Evolutionary conservation across 2,888 invertebrate species (phyloP), one percentile per base, ranked within the genome.

Genomic region (Shargacucullia verbasci): DNA sequence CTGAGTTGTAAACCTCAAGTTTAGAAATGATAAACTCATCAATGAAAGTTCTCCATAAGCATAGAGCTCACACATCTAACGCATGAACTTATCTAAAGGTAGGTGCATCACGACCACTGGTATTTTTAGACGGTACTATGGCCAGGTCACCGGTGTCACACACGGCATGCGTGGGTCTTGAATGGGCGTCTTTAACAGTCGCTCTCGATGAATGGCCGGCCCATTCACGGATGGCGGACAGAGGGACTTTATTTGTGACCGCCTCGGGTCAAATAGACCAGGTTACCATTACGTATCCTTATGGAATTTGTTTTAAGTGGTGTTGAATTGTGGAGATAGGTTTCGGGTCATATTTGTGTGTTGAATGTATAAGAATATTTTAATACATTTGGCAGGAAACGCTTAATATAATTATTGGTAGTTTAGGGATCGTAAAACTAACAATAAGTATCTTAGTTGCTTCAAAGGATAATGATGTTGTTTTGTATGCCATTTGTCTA

Each of bases 141-240:
- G 59, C 40, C 67, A 63, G 77, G 77, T 78, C 76, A 76, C 56
- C 34, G 62, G 48, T 73, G 73, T 63, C 72, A 63, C 74, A 76
- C 66, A 75, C 76, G 76, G 78, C 73, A 74, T 59, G 82, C 80
- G 85, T 86, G 85, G 86, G 84, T 70, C 71, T 73, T 84, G 85
- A 87, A 87, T 85, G 85, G 79, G 59, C 64, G 72, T 71, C 81
- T 76, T 84, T 83, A 79, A 76, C 66, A 43, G 61, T 44, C 58
- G 54, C 62, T 37, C 34, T 56, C 64, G 57, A 76, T 85, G 86
- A 86, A 84, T 87, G 84, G 79, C 61, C 75, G 69, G 69, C 68
- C 75, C 83, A 83, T 83, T 84, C 82, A 81, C 68, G 48, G 46
- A 27, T 48, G 25, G 56, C 64, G 54, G 56, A 80, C 73, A 78